These are phyloP conservation scores for Petrocephalus zakoni DNA, from an alignment of 2,113 vertebrate species.

Conservation along the genomic window DNA sequence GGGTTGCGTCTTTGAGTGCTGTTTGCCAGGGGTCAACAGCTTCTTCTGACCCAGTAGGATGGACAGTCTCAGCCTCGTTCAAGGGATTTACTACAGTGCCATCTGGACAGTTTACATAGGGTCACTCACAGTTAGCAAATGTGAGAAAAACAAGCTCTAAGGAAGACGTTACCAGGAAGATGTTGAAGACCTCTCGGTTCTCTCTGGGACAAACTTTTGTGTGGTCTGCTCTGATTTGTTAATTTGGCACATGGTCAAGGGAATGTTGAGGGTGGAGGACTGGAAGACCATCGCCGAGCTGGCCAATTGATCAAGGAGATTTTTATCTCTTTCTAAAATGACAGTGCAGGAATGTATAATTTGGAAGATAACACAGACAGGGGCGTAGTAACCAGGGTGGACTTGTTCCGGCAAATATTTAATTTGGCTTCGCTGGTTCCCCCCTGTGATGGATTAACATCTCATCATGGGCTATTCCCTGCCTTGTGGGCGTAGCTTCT, in stretches of 20 bases:
- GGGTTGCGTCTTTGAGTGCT: not conserved
- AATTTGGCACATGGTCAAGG: not conserved
- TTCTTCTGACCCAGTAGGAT: slow-evolving; percentile 17
- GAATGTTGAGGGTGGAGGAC: not conserved
- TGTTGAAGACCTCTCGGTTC: not conserved
- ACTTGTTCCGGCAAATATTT: not conserved
- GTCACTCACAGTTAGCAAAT: slow-evolving; percentile 19
- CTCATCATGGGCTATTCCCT: not conserved
- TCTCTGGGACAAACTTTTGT: not conserved
- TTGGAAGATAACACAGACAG: not conserved
- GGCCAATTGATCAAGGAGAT: not conserved
- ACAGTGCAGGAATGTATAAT: not conserved
- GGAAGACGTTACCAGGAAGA: not conserved
- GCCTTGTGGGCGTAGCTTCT: not conserved
- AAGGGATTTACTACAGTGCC: slow-evolving; percentile 22
- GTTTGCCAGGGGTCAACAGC: slow-evolving; percentile 31
- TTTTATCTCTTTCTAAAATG: not conserved
- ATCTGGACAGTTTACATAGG: slow-evolving; percentile 14
- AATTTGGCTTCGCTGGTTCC: not conserved
- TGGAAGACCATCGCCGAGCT: not conserved
- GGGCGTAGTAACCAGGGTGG: not conserved
- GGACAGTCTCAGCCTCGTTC: slow-evolving; percentile 18
- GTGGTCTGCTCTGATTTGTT: not conserved
- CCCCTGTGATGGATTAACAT: not conserved
- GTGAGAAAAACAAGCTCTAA: slow-evolving; percentile 20